Evolutionary conservation across 2,113 vertebrate species (phyloP), one percentile per base, ranked within the genome.

Genomic region (Hippocampus mohnikei): DNA sequence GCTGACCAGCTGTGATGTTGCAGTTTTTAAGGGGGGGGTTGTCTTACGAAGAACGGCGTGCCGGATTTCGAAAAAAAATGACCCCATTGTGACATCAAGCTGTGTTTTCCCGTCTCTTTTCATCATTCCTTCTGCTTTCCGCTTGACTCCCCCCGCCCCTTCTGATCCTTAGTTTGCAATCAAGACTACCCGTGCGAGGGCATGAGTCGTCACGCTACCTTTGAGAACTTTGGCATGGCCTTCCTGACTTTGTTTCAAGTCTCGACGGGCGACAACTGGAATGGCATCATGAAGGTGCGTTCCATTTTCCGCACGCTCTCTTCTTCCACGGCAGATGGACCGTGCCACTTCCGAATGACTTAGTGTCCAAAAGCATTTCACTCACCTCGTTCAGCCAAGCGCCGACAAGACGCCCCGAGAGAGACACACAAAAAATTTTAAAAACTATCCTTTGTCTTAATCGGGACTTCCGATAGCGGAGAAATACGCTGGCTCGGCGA

Each of bases 141-240:
- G 69, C 65, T 7, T 64, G 29, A 48, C 66, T 67, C 46, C 53
- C 48, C 5, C 42, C 46, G 71, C 61, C 46, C 60, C 53, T 69
- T 74, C 44, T 75, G 23, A 50, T 70, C 69, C 70, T 16, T 90
- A 98, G 96, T 98, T 72, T 99, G 97, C 85, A 96, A 97, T 0
- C 94, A 94, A 4, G 96, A 98, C 81, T 95, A 98, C 73, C 96
- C 96, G 0, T 99, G 97, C 7, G 97, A 99, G 82, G 97, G 97
- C 59, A 97, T 98, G 95, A 98, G 97, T 88, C 95, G 97, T 73
- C 97, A 99, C 0, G 97, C 97, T 80, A 98, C 97, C 73, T 99
- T 99, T 66, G 96, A 98, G 80, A 99, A 99, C 88, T 99, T 99
- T 3, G 97, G 97, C 88, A 99, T 99, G 97, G 97, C 97, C 62